These are phyloP conservation scores for Rhopalosiphum nymphaeae DNA, from an alignment of 2,888 invertebrate genomes.

Conservation along the genomic window DNA sequence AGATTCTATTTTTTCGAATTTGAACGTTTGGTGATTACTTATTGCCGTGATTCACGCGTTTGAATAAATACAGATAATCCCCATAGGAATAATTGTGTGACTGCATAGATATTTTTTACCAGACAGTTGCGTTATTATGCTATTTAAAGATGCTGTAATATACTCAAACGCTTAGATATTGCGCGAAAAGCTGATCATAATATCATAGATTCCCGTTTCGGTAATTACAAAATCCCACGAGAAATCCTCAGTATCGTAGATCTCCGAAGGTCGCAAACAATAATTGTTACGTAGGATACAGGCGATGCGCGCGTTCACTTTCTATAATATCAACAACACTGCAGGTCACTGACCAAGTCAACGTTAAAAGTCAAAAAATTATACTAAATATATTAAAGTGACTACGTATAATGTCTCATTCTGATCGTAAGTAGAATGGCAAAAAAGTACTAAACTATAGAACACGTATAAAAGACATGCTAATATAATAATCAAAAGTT, in stretches of 20 bases:
- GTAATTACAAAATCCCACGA: background rate
- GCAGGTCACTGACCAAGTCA: background rate
- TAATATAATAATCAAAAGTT: background rate
- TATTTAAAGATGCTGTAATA: background rate
- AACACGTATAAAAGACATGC: background rate
- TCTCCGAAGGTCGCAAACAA: constrained; percentile 7
- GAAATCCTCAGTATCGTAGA: background rate
- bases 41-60: background rate
- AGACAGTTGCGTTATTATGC: background rate
- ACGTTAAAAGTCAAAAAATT: background rate
- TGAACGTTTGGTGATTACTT: background rate
- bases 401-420: background rate
- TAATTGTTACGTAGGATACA: constrained; percentile 9
- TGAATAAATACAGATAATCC: background rate
- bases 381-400: background rate
- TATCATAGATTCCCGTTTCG: background rate
- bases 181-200: constrained; percentile 24
- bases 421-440: background rate
- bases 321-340: constrained; percentile 13
- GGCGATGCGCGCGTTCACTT: constrained; percentile 10
- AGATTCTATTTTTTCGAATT: background rate
- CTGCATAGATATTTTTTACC: background rate
- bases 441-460: background rate
- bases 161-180: background rate
- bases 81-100: background rate